These are phyloP conservation scores for Mustelus asterias DNA, from an alignment of 2,113 vertebrate species.

Conservation along the genomic window DNA sequence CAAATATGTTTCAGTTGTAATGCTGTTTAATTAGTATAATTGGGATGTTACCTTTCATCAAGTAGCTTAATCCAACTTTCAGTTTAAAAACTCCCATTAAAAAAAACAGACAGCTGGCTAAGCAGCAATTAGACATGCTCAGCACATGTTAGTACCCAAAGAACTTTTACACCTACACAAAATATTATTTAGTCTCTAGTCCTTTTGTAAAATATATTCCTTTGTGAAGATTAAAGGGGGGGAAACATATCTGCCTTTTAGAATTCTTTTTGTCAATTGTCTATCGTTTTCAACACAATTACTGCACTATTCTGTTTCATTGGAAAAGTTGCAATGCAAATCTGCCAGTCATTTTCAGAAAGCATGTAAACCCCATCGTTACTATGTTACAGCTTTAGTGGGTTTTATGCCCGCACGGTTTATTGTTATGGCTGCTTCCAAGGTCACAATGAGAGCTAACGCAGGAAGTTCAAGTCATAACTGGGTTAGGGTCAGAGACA, in stretches of 20 bases:
- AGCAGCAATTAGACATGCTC: neutral
- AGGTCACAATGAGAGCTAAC: constrained; percentile 2
- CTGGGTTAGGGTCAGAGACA: constrained; percentile 23
- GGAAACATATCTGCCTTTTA: neutral
- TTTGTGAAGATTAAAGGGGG: neutral
- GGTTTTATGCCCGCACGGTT: neutral
- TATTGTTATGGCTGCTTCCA: constrained; percentile 29
- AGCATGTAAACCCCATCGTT: neutral
- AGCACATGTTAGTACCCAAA: neutral
- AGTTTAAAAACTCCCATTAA: neutral
- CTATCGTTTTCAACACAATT: neutral
- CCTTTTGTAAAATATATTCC: neutral
- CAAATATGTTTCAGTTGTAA: neutral
- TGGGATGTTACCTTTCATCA: neutral
- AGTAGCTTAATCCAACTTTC: neutral
- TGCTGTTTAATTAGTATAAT: constrained; percentile 6
- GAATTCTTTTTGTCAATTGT: neutral
- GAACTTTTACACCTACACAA: neutral
- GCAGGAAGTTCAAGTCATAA: constrained; percentile 30
- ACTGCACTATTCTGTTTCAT: neutral
- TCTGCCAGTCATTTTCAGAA: constrained; percentile 23
- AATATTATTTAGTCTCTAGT: neutral
- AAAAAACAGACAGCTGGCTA: neutral
- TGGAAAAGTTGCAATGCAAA: neutral
- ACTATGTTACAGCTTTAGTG: constrained; percentile 10